Evolutionary conservation across 2,113 vertebrate genomes (phyloP), one percentile per base, ranked within the genome.

Genomic region (Sprattus sprattus): DNA sequence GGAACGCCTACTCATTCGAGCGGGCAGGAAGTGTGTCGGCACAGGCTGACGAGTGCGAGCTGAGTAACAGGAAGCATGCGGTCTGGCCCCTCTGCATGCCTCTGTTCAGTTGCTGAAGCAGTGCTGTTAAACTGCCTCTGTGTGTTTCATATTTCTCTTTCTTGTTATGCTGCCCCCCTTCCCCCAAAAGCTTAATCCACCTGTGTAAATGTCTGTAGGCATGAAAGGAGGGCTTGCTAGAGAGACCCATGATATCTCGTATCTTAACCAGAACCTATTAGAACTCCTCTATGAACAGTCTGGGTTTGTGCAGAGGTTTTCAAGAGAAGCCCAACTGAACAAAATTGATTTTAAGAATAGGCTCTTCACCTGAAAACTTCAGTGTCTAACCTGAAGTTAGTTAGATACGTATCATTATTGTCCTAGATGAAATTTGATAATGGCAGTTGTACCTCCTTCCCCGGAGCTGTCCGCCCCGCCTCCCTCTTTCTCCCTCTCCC

Each of bases 1-100:
- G 78, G 78, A 75, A 82, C 86, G 50, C 93, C 93, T 90, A 92
- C 93, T 92, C 93, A 92, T 92, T 94, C 88, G 85, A 81, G 86
- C 81, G 85, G 81, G 89, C 85, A 90, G 93, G 93, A 94, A 93
- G 84, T 89, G 85, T 88, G 85, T 90, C 64, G 15, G 11, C 28
- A 20, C n/a, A 82, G 28, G 20, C 39, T 84, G 60, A 52, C 67
- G 64, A 57, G 78, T 25, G 81, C 49, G n/a, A 67, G 39, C 60
- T 45, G 54, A 83, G 49, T 81, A 84, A 64, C 87, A 90, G 92
- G 92, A 94, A 93, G 88, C 86, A 20, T 92, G 92, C 90, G 92
- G 92, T 91, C 86, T 32, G 86, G 86, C 6, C 60, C 25, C 64
- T 32, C 85, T 13, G 39, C 89, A 85, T 54, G 7, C 6, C 50